phyloP scores from a whole-genome alignment of 2,888 invertebrate species.

The Synergus itoensis region DNA sequence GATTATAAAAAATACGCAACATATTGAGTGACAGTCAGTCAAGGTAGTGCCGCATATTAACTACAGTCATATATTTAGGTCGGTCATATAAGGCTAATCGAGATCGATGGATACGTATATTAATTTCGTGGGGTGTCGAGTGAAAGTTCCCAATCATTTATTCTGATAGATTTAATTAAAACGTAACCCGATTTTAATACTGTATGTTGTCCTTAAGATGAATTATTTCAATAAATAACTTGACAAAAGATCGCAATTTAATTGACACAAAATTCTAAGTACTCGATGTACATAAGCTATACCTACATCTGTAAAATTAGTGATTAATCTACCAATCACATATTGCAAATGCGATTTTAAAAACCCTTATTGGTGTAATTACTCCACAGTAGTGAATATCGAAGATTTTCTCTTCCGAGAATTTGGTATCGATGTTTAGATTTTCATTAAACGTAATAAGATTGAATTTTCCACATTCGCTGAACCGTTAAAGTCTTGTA shows the following conservation, averaged over 20 bases:
- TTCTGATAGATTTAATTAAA: slow-evolving; percentile 2
- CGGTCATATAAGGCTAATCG: slow-evolving; percentile 6
- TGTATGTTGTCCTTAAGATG: not conserved
- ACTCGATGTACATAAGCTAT: too few relatives aligned
- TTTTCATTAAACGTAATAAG: not conserved
- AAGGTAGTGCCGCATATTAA: slow-evolving; percentile 21
- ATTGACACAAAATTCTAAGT: too few relatives aligned
- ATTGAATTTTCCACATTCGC: not conserved
- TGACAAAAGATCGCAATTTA: not conserved
- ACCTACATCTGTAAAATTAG: too few relatives aligned
- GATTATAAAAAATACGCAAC: not conserved
- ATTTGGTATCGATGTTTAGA: not conserved
- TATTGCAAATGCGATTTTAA: too few relatives aligned
- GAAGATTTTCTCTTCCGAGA: not conserved
- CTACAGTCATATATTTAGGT: slow-evolving; percentile 15
- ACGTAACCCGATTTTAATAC: not conserved
- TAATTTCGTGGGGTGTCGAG: slow-evolving; percentile 4
- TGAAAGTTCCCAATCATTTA: not conserved
- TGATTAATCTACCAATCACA: too few relatives aligned
- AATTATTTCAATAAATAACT: not conserved
- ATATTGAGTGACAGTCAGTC: slow-evolving; percentile 12
- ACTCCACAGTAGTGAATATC: not conserved
- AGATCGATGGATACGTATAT: slow-evolving; percentile 14
- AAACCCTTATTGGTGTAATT: too few relatives aligned
- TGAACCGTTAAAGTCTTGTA: not conserved